Evolutionary conservation across 1,140 invertebrate species (phyloP).

Genomic region (Drosophila micromelanica): DNA sequence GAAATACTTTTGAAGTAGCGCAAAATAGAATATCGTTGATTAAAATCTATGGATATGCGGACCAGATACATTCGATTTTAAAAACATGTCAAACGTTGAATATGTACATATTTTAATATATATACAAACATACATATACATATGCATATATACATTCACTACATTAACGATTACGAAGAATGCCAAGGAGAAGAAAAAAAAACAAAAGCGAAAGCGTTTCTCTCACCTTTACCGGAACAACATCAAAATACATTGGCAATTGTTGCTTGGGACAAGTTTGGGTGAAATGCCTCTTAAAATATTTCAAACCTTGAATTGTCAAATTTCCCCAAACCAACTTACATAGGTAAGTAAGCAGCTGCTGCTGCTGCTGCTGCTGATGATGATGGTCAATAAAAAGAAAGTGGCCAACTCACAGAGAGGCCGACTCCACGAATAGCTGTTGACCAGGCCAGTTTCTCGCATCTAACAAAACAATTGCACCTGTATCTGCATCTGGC

Average conservation of each 20-base stretch:
- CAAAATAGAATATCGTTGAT: too few species aligned
- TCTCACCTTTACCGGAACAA: neutral
- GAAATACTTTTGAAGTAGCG: too few species aligned
- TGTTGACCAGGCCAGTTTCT: neutral
- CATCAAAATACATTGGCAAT: neutral
- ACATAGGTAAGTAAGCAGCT: too few species aligned
- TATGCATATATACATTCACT: neutral
- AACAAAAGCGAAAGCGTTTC: conserved; percentile 5
- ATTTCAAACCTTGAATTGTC: conserved; percentile 22
- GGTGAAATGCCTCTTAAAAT: conserved; percentile 5
- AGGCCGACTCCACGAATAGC: neutral
- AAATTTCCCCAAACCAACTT: conserved; percentile 2
- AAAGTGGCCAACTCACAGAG: conserved; percentile 3
- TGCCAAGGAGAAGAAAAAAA: neutral
- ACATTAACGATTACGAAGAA: neutral
- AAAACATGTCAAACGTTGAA: too few species aligned
- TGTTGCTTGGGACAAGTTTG: neutral
- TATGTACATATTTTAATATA: too few species aligned
- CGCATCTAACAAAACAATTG: neutral
- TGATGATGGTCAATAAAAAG: conserved; percentile 8
- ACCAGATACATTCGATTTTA: too few species aligned
- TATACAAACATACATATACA: neutral
- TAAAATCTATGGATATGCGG: too few species aligned
- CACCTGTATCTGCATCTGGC: neutral
- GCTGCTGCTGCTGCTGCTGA: neutral